These are phyloP conservation scores for Xenotilapia flavipinnis DNA, from an alignment of 2,113 vertebrate genomes.

Conservation along the genomic window DNA sequence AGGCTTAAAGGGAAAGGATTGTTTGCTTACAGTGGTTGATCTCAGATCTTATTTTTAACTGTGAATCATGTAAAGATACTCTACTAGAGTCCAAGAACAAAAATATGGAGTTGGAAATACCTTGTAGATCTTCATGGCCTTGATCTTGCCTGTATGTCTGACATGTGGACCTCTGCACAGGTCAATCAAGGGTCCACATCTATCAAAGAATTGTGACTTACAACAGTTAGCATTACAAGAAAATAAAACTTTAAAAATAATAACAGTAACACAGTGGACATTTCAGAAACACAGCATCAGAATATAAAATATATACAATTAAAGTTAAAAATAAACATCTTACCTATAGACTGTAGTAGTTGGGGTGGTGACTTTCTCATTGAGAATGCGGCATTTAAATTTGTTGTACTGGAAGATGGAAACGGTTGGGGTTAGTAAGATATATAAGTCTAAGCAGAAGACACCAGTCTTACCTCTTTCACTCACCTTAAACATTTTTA, in stretches of 20 bases:
- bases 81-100: not conserved
- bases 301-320: no score
- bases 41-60: not conserved
- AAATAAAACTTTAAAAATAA: not conserved
- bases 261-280: not conserved
- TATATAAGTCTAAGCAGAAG: fast-evolving
- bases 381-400: constrained; percentile 96
- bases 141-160: constrained; percentile 95
- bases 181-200: constrained; percentile 94
- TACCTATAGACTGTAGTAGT: constrained; percentile 97
- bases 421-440: not conserved
- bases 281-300: not conserved
- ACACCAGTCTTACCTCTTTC: not conserved
- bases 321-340: not conserved
- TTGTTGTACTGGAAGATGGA: constrained; percentile 86
- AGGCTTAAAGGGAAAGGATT: not conserved
- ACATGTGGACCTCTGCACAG: constrained; percentile 95
- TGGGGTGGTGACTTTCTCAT: constrained; percentile 93
- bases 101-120: constrained; percentile 51
- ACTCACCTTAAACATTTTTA: constrained; percentile 96
- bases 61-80: not conserved
- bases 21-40: fast-evolving
- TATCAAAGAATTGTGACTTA: constrained; percentile 25
- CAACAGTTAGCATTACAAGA: not conserved
- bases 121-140: constrained; percentile 94